These are phyloP conservation scores for Tragelaphus scriptus DNA, from an alignment of 2,113 vertebrate genomes.

Conservation along the genomic window DNA sequence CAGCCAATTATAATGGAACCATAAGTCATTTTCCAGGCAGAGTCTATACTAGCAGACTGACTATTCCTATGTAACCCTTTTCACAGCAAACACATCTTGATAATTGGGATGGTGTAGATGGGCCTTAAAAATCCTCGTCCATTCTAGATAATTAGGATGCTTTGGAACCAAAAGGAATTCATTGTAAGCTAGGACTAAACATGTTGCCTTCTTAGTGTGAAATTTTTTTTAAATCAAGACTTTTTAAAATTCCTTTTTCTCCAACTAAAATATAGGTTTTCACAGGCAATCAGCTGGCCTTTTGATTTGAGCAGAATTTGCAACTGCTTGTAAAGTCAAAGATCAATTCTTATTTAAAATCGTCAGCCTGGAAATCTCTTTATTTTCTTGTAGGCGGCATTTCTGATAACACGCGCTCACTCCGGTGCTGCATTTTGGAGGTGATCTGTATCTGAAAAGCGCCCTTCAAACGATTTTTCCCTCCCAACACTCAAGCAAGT, in stretches of 20 bases:
- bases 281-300: constrained; percentile 11
- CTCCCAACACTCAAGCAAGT: neutral
- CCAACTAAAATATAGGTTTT: constrained; percentile 30
- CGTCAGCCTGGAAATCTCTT: constrained; percentile 9
- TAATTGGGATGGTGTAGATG: neutral
- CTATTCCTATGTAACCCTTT: neutral
- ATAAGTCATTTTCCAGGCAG: neutral
- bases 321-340: constrained; percentile 51
- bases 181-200: neutral
- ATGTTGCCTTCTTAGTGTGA: neutral
- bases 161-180: neutral
- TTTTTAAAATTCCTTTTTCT: neutral
- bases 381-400: neutral
- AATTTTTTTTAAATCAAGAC: neutral
- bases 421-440: neutral
- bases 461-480: neutral
- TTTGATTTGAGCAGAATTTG: constrained; percentile 56
- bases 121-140: neutral
- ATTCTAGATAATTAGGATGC: neutral
- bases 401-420: neutral
- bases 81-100: neutral
- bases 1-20: neutral
- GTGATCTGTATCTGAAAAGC: neutral
- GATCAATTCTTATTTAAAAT: constrained; percentile 32
- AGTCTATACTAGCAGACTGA: neutral